phyloP scores from a whole-genome alignment of 37 sponge, comb jelly and placozoan genomes.

The Theonella swinhoei region DNA sequence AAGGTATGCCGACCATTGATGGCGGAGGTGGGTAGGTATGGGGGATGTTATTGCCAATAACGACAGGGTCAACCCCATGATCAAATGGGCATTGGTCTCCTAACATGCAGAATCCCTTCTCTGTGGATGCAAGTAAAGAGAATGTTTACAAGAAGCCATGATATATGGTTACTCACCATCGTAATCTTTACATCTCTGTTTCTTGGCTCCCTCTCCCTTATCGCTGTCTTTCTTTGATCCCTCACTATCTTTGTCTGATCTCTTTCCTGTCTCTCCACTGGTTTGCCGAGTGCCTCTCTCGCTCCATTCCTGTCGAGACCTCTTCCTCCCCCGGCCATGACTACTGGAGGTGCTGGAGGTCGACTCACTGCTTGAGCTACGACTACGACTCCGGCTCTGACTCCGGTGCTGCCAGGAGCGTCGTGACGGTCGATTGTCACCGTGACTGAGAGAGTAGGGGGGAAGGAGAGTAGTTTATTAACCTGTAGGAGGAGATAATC shows the following conservation, averaged over 20 bases:
- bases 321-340: not conserved
- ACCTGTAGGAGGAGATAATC: too few relatives aligned
- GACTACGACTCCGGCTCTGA: conserved; percentile 19
- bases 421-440: not conserved
- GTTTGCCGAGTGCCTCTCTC: not conserved
- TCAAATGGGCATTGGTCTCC: conserved; percentile 97
- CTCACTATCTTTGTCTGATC: not conserved
- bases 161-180: conserved; percentile 61
- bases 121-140: conserved; percentile 48
- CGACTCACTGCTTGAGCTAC: conserved; percentile 26
- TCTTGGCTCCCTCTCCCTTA: conserved; percentile 3
- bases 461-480: too few relatives aligned
- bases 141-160: not conserved
- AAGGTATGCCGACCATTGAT: conserved; percentile 26
- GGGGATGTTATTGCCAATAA: conserved; percentile 59
- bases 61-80: conserved; percentile 91
- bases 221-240: not conserved
- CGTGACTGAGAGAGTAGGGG: too few relatives aligned
- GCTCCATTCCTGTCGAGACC: not conserved
- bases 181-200: conserved; percentile 84
- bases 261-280: not conserved
- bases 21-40: conserved; percentile 40
- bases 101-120: conserved; percentile 93
- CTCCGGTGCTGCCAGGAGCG: not conserved
- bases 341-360: conserved; percentile 24